phyloP scores from a whole-genome alignment of 1,140 invertebrate species.

The Zaprionus lachaisei region DNA sequence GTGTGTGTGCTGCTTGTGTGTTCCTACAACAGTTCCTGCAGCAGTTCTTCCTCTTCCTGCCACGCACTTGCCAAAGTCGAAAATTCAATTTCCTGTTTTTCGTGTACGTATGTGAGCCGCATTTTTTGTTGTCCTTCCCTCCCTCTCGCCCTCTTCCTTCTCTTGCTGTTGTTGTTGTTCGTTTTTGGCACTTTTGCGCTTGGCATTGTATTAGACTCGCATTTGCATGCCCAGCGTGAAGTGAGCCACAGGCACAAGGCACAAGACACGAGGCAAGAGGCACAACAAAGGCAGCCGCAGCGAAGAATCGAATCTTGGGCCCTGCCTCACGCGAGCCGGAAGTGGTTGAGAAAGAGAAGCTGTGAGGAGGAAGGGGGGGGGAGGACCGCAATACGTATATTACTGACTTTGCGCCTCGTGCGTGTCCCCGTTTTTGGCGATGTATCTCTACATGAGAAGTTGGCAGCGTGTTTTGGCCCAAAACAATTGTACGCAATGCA shows the following conservation, averaged over 20 bases:
- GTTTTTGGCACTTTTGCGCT: constrained; percentile 73
- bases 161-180: constrained; percentile 28
- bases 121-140: constrained; percentile 33
- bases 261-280: constrained; percentile 28
- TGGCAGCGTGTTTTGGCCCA: constrained; percentile 62
- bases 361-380: neutral
- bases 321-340: constrained; percentile 51
- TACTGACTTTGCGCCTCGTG: constrained; percentile 16
- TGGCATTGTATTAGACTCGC: constrained; percentile 80
- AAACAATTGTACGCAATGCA: constrained; percentile 76
- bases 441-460: constrained; percentile 42
- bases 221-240: constrained; percentile 83
- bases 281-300: constrained; percentile 4
- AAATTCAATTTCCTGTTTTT: constrained; percentile 84
- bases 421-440: constrained; percentile 28
- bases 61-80: constrained; percentile 82
- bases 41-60: constrained; percentile 64
- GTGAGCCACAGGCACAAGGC: constrained; percentile 59
- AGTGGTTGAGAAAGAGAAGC: neutral
- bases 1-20: constrained; percentile 38
- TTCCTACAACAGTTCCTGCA: constrained; percentile 49
- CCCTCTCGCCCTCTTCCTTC: neutral
- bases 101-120: constrained; percentile 72
- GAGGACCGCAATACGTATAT: too few relatives aligned
- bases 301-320: constrained; percentile 29